A percentile compares a stretch with the other conserved stretches of the same genome.
These are phyloP conservation scores for Tragulus kanchil DNA, from an alignment of 2,113 vertebrate species.

Conservation along the genomic window DNA sequence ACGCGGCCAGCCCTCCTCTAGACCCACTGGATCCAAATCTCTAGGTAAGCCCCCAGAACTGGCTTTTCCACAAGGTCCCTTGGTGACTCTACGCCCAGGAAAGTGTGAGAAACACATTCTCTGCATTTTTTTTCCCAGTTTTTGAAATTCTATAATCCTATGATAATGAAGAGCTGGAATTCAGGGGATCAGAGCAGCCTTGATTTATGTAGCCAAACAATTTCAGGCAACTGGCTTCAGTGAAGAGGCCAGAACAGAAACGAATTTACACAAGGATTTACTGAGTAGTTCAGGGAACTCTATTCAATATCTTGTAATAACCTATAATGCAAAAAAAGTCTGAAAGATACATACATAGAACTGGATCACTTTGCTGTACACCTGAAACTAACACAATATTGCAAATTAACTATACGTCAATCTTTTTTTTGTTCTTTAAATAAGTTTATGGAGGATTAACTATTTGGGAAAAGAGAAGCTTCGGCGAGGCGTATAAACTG, in stretches of 20 bases:
- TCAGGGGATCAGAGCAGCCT: background rate
- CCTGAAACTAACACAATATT: background rate
- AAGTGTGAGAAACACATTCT: background rate
- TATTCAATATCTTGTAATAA: background rate
- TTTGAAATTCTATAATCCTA: background rate
- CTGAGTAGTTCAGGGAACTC: background rate
- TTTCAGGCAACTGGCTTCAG: background rate
- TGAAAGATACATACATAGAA: background rate
- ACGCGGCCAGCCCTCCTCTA: too few relatives aligned
- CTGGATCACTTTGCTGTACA: background rate
- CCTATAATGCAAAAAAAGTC: background rate
- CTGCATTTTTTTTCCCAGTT: background rate
- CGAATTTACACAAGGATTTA: background rate
- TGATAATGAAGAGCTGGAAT: background rate
- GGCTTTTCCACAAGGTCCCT: background rate
- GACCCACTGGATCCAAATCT: background rate
- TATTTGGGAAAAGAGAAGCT: background rate
- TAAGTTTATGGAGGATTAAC: background rate
- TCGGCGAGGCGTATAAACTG: background rate
- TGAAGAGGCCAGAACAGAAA: constrained; percentile 21
- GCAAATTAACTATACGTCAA: background rate
- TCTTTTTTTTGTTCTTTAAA: background rate
- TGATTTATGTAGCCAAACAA: background rate
- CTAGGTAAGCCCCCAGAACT: background rate
- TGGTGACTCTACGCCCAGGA: background rate